Percentiles rank a stretch among this genome's conserved stretches.
phyloP scores from a whole-genome alignment of 1,140 invertebrate genomes.

The Uloborus diversus region DNA sequence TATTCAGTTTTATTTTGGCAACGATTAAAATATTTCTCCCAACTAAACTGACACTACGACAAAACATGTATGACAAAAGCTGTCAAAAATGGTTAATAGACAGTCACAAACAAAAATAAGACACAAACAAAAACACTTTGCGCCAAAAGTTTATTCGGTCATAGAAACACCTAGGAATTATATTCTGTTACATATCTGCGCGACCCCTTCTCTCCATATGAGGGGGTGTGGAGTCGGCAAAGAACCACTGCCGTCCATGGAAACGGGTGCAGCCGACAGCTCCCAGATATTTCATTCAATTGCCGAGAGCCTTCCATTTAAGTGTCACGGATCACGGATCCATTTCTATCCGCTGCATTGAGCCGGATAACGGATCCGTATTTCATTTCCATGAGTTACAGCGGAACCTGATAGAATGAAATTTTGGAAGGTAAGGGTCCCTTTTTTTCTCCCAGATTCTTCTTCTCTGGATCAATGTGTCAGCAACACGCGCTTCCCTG shows the following conservation, averaged over 20 bases:
- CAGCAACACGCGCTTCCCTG: slow-evolving; percentile 8
- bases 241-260: not conserved
- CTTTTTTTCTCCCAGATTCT: not conserved
- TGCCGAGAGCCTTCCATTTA: slow-evolving; percentile 42
- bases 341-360: slow-evolving; percentile 17
- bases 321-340: slow-evolving; percentile 30
- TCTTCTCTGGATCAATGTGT: slow-evolving; percentile 32
- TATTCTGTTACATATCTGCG: no score
- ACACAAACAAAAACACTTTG: no score
- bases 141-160: no score
- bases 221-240: not conserved
- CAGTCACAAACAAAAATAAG: no score
- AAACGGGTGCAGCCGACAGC: slow-evolving; percentile 27
- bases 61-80: no score
- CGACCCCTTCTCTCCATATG: not conserved
- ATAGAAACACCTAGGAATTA: no score
- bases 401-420: not conserved
- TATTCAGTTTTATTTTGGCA: no score
- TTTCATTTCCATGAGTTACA: slow-evolving; percentile 42
- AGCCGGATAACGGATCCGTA: slow-evolving; percentile 25
- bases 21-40: no score
- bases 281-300: slow-evolving; percentile 46
- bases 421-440: not conserved
- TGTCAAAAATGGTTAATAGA: no score
- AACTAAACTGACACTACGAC: no score